Conservation (phyloP, 1,140 invertebrate species). For the Hylyphantes graminicola region DNA sequence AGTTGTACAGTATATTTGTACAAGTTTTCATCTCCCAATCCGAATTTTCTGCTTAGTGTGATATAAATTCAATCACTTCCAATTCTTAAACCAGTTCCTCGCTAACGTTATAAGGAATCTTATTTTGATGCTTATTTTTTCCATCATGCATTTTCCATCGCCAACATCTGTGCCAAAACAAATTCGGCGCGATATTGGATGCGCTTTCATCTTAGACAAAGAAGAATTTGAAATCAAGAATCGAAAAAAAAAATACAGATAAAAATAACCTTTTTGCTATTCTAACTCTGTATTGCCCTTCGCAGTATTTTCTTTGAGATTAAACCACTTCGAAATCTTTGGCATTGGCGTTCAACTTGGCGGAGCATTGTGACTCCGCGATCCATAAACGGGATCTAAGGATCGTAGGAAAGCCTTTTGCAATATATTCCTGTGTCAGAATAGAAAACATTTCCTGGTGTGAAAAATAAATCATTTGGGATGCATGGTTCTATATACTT, state of each 20-base stretch:
- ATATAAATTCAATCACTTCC: conserved; percentile 19
- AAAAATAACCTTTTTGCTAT: background rate
- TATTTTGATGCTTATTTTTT: conserved; percentile 7
- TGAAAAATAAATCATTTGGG: no score
- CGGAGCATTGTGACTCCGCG: conserved; percentile 11
- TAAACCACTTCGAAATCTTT: conserved; percentile 24
- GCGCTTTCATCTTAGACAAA: conserved; percentile 41
- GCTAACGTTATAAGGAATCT: conserved; percentile 6
- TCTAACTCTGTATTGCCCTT: background rate
- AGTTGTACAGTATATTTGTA: no score
- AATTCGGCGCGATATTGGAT: conserved; percentile 53
- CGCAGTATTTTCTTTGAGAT: conserved; percentile 41
- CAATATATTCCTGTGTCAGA: background rate
- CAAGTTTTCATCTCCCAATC: no score
- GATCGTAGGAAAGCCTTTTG: conserved; percentile 1
- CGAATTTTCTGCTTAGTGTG: no score
- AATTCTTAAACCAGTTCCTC: conserved; percentile 14
- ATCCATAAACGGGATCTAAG: conserved; percentile 9
- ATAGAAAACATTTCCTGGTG: background rate
- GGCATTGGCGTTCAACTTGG: conserved; percentile 9
- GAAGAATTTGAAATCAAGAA: conserved; percentile 41
- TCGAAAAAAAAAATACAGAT: conserved; percentile 18
- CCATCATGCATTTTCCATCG: conserved; percentile 37
- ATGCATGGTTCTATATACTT: no score
- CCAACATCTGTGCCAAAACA: conserved; percentile 47